Base-by-base conservation (phyloP, 2,797 vertebrate genomes). In the Adrianichthys oophorus region DNA sequence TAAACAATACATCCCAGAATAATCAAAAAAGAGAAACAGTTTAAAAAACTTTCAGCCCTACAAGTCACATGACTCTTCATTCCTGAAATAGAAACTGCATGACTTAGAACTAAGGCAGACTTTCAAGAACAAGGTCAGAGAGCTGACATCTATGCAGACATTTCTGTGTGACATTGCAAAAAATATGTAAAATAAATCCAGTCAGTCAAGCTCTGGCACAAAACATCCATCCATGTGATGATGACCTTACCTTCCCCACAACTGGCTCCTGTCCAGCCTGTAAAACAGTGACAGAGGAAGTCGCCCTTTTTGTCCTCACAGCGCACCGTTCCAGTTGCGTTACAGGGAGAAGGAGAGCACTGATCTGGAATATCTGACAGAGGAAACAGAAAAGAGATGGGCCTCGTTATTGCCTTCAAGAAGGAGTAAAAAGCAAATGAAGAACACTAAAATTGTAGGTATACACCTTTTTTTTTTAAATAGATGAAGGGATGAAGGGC, bases 231-330 rank as follows among this genome's bases (percentile, higher is more conserved):
- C 14, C 17, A 15, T 42, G 41, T 14, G 44, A 48, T 16, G 46
- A 57, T 70, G 70, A 74, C 58, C 7, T 49, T 92, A 99, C 98
- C 97, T 91, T 86, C 79, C 13, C 94, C 91, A 76, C 98, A 99
- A 1, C 48, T 90, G 70, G 87, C 88, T 41, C 95, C 97, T 0
- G 70, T 88, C 97, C 97, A 99, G 70, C 98, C 98, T 0, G 44
- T 91, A 57, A 92, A 94, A 80, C 98, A 99, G 68, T 92, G 89
- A 65, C 98, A 99, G 48, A 88, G 91, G 86, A 95, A 99, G 72
- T 92, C 92, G 0, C 95, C 97, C 86, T 94, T 94, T 78, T 93
- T 90, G 89, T 99, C 98, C 76, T 95, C 92, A 0, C 98, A 99
- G 79, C 79, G 85, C 43, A 92, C 58, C 0, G 93, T 94, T 8